Base-by-base conservation (phyloP, 2,113 vertebrate genomes). In the Tachycineta bicolor region DNA sequence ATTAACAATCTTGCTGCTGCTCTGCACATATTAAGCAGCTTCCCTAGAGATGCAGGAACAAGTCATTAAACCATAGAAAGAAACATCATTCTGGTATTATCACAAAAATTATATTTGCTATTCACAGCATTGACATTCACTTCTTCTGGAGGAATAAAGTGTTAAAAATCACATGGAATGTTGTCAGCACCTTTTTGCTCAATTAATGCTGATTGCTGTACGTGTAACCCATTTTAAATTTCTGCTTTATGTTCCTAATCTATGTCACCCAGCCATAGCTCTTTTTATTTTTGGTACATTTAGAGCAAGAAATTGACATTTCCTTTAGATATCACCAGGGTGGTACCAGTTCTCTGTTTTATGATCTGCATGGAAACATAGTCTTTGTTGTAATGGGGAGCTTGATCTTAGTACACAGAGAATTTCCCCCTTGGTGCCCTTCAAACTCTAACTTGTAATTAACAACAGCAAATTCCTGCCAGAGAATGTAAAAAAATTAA, bases 21-120 rank as follows among this genome's bases (percentile, higher is more conserved):
- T 88, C 82, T 94, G 87, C 82, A 88, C 68, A 49, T 74, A 25
- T 64, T 93, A 67, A 90, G 59, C 59, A 96, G 84, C 58, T 90
- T 83, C 87, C 71, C 67, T 5, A 71, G 71, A 29, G 87, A 86
- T 78, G 90, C 68, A 95, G 75, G 88, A 91, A 90, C 0, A 3
- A 90, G 41, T 64, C 89, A 86, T 90, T 91, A 95, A 96, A 71
- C 65, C 87, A 41, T 34, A 67, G 33, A 78, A 88, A 87, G 71
- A 75, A 91, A 77, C 6, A 18, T 34, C 68, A 83, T 74, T 55
- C 68, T 46, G 67, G 34, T 26, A 53, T 77, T 84, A 74, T 43
- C 63, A 74, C 22, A 26, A 83, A 95, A 94, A 56, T 44, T 75
- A n/a, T 60, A 59, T 79, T 90, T 92, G 64, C 46, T 56, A 33